Evolutionary conservation across 2,888 invertebrate genomes (phyloP).

Genomic region (Tetragonula carbonaria): DNA sequence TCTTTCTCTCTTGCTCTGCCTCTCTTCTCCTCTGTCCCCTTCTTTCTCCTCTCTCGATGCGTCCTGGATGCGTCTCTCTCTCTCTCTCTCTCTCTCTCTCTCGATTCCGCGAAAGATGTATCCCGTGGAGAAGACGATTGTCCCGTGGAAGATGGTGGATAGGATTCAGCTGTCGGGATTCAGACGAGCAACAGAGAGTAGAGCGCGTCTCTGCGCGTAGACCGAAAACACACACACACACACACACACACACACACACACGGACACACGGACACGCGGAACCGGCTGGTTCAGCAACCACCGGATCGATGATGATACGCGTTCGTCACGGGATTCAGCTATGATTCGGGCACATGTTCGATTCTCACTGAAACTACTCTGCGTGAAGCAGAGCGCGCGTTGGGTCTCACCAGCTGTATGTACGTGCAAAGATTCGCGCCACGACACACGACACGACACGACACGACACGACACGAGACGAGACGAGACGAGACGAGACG

Average conservation of each 20-base stretch:
- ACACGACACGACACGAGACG: not conserved
- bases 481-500: not conserved
- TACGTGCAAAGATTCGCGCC: not conserved
- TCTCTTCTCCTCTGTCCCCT: not conserved
- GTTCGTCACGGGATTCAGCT: constrained; percentile 68
- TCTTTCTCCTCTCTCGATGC: constrained; percentile 10
- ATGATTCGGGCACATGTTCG: constrained; percentile 58
- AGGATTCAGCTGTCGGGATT: not conserved
- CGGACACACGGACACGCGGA: constrained; percentile 2
- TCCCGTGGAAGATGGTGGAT: constrained; percentile 10
- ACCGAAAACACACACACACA: too few species aligned
- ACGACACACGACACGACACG: too few species aligned
- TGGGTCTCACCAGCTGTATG: not conserved
- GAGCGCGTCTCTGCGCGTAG: constrained; percentile 43
- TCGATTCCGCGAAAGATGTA: not conserved
- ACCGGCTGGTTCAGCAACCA: constrained; percentile 61
- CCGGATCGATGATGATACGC: constrained; percentile 62
- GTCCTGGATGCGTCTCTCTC: not conserved
- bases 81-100: not conserved
- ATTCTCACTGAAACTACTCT: constrained; percentile 25
- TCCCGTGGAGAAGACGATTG: constrained; percentile 13
- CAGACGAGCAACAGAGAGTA: constrained; percentile 7
- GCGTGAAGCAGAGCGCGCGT: not conserved
- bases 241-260: too few species aligned
- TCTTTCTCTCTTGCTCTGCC: constrained; percentile 4